Conservation (phyloP, 2,797 vertebrate species). For the Poeciliopsis gracilis region DNA sequence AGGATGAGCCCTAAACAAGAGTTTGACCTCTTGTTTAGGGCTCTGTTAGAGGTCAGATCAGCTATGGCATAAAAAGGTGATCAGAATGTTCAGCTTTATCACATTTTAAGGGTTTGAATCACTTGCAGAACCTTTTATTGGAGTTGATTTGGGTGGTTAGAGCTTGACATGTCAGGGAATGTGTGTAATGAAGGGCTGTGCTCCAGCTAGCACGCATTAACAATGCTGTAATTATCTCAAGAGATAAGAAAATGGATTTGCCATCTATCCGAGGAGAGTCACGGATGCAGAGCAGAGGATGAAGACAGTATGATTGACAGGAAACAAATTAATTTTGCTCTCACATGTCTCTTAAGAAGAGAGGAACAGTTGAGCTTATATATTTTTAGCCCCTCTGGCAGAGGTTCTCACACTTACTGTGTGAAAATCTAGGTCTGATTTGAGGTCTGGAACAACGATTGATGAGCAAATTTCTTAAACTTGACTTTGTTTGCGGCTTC, state of each 20-base stretch:
- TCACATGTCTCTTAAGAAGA: constrained; percentile 58
- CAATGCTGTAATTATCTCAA: constrained; percentile 63
- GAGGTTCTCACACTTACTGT: background rate
- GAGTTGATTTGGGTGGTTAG: constrained; percentile 16
- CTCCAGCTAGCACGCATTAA: constrained; percentile 42
- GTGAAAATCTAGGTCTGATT: background rate
- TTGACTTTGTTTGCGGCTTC: background rate
- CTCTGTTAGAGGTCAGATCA: constrained; percentile 38
- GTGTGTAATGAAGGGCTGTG: constrained; percentile 31
- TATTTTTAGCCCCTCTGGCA: constrained; percentile 34
- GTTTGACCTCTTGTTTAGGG: constrained; percentile 31
- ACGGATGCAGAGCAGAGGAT: constrained; percentile 45
- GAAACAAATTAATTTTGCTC: constrained; percentile 58
- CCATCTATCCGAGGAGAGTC: constrained; percentile 42
- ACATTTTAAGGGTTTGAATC: constrained; percentile 55
- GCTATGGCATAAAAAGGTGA: constrained; percentile 5
- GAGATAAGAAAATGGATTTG: constrained; percentile 67
- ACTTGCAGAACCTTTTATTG: constrained; percentile 19
- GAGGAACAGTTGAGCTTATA: constrained; percentile 32
- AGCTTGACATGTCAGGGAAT: background rate
- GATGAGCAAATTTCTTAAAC: background rate
- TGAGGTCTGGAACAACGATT: background rate
- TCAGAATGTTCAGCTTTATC: constrained; percentile 22
- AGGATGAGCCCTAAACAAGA: constrained; percentile 27
- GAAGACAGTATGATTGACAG: constrained; percentile 64